Percentiles rank a stretch among this genome's conserved stretches.
These are phyloP conservation scores for Lophura nycthemera DNA, from an alignment of 2,113 vertebrate genomes.

Conservation along the genomic window DNA sequence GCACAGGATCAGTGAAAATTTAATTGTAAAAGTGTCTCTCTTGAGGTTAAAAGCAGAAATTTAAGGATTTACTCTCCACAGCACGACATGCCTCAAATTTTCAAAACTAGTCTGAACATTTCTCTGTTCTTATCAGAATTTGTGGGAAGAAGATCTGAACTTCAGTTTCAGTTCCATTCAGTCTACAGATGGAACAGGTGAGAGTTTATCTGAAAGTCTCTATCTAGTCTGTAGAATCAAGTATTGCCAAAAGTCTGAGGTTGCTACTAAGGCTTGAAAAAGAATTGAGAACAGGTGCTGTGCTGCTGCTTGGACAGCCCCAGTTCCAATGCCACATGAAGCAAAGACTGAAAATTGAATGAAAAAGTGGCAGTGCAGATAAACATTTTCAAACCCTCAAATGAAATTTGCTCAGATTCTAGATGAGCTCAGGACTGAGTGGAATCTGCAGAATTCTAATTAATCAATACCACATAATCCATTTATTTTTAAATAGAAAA, in stretches of 20 bases:
- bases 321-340: neutral
- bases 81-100: neutral
- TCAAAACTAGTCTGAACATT: neutral
- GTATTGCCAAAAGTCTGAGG: neutral
- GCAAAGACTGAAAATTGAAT: neutral
- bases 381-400: neutral
- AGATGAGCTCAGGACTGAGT: neutral
- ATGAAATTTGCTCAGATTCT: neutral
- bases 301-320: neutral
- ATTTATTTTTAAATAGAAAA: neutral
- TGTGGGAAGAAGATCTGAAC: neutral
- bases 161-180: neutral
- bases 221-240: neutral
- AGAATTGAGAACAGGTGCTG: neutral
- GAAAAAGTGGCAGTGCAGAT: neutral
- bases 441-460: neutral
- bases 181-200: neutral
- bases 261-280: neutral
- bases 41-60: neutral
- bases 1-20: constrained; percentile 6
- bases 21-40: constrained; percentile 17
- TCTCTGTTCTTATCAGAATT: neutral
- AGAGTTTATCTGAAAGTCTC: neutral
- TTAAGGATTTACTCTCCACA: neutral
- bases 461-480: neutral